Conservation (phyloP, 1,140 invertebrate species). For the Heliothis virescens region DNA sequence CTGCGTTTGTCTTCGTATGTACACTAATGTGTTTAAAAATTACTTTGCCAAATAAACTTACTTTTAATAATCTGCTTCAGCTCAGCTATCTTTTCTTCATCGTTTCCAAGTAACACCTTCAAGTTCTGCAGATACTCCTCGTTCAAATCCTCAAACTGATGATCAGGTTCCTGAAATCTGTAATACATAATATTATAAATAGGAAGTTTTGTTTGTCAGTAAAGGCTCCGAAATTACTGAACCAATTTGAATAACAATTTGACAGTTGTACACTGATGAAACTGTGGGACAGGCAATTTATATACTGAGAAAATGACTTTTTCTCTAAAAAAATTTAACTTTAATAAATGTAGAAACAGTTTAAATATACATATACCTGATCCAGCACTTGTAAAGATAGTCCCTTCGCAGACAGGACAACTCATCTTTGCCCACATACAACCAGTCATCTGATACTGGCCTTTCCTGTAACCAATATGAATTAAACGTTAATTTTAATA, state of each 20-base stretch:
- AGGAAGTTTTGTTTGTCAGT: too few species aligned
- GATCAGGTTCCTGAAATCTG: constrained; percentile 69
- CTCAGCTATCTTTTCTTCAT: constrained; percentile 69
- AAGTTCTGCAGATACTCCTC: constrained; percentile 71
- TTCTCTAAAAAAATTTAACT: too few species aligned
- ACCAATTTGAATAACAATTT: too few species aligned
- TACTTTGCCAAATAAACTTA: too few species aligned
- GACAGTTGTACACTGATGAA: too few species aligned
- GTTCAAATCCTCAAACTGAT: constrained; percentile 65
- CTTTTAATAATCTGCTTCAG: constrained; percentile 67
- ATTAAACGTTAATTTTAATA: background rate
- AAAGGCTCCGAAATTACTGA: too few species aligned
- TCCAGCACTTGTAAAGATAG: constrained; percentile 71
- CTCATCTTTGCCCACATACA: constrained; percentile 69
- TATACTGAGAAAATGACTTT: too few species aligned
- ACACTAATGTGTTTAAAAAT: too few species aligned
- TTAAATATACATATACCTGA: too few species aligned
- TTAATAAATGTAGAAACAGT: too few species aligned
- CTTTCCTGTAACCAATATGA: constrained; percentile 61
- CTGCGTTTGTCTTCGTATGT: too few species aligned
- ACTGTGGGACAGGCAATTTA: too few species aligned
- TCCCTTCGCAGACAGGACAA: constrained; percentile 65
- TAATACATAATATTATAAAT: constrained; percentile 5
- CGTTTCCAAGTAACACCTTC: constrained; percentile 65
- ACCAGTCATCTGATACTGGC: constrained; percentile 68